These are phyloP conservation scores for Bos javanicus DNA, from an alignment of 2,113 vertebrate genomes.

Conservation along the genomic window DNA sequence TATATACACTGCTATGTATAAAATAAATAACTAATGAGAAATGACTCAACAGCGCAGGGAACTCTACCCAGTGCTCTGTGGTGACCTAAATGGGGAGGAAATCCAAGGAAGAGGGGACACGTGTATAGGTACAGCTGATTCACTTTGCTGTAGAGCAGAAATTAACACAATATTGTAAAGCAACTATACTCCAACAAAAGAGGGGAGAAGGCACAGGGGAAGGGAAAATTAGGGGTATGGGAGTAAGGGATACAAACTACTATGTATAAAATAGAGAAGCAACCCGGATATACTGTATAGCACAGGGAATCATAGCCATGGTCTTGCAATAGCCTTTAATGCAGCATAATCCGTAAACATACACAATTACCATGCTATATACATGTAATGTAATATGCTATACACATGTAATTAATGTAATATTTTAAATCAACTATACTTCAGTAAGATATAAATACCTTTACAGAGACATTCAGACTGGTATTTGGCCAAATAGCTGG, in stretches of 20 bases:
- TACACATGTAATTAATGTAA: background rate
- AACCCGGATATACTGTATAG: background rate
- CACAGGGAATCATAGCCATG: background rate
- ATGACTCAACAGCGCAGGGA: background rate
- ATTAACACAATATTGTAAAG: background rate
- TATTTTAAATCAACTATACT: background rate
- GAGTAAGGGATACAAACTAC: background rate
- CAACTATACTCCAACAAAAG: background rate
- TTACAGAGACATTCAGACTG: background rate
- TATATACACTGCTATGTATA: background rate
- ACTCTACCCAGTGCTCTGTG: background rate
- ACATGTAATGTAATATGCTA: background rate
- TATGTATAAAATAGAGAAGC: background rate
- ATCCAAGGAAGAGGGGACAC: background rate
- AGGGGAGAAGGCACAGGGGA: background rate
- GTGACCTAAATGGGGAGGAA: background rate
- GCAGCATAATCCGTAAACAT: background rate
- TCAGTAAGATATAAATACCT: background rate
- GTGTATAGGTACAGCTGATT: background rate
- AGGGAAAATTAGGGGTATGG: background rate
- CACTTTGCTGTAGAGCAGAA: background rate
- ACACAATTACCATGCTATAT: background rate
- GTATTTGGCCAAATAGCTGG: background rate
- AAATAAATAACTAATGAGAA: background rate
- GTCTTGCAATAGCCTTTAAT: background rate